phyloP scores from a whole-genome alignment of 2,113 vertebrate species.

The Hydropotes inermis region DNA sequence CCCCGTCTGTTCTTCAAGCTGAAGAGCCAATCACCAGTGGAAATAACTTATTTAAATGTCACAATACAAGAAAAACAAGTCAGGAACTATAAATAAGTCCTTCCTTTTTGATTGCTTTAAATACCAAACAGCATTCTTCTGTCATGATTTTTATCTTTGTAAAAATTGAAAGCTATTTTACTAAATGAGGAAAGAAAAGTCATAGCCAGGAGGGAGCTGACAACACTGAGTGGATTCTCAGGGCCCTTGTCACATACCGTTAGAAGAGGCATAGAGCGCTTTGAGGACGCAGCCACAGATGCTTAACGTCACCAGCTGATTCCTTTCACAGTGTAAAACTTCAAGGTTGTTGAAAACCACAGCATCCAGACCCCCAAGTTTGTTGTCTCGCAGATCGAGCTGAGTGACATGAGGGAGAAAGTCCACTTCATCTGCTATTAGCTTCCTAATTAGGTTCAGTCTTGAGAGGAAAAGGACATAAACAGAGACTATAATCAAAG shows the following conservation, averaged over 20 bases:
- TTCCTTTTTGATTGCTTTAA: background rate
- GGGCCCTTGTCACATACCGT: conserved; percentile 83
- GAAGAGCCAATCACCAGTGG: background rate
- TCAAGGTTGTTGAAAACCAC: conserved; percentile 92
- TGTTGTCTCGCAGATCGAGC: conserved; percentile 94
- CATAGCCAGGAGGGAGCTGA: background rate
- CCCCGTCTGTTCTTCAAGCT: background rate
- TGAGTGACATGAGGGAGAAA: conserved; percentile 94
- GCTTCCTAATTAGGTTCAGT: conserved; percentile 89
- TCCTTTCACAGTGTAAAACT: conserved; percentile 96
- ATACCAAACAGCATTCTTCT: background rate
- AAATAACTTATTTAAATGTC: background rate
- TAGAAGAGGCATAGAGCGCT: conserved; percentile 90
- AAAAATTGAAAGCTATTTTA: background rate
- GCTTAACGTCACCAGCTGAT: conserved; percentile 87
- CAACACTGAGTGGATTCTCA: background rate
- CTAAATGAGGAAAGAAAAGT: background rate
- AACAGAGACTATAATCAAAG: background rate
- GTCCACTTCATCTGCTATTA: conserved; percentile 86
- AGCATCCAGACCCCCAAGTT: conserved; percentile 89
- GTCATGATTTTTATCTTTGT: background rate
- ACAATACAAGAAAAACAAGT: background rate
- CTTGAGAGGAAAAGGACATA: conserved; percentile 57
- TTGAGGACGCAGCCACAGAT: conserved; percentile 92
- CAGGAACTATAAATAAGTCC: background rate